Base-by-base conservation (phyloP, 2,888 invertebrate species). In the Ceraclea dissimilis region DNA sequence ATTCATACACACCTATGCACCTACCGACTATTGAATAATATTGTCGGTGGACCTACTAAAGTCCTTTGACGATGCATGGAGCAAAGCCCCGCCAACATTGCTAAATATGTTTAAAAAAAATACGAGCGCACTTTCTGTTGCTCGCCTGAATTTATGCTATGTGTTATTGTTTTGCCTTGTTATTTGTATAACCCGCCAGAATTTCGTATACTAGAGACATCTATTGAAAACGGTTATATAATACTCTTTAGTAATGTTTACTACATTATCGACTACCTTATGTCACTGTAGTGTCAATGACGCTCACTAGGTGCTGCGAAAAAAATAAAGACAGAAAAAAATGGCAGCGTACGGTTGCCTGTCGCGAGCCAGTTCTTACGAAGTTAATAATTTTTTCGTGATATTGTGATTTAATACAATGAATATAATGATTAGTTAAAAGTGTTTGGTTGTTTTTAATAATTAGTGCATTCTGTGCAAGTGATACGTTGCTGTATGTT, bases 331-430 rank as follows among this genome's bases (percentile, higher is more conserved):
- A 49, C 33, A 49, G 46, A 33, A 47, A 58, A 58, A 59, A 49
- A 59, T 59, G 59, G 59, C 59, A 52, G 59, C 56, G 52, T 16
- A 33, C 13, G 39, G 56, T 50, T 43, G 50, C 39, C 51, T 33
- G 46, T 44, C 22, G 49, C 47, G 43, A 55, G 46, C 21, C 21
- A 17, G 51, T 56, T 49, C 53, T 22, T 22, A 20, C 46, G 19
- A 48, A 56, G 39, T 39, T 39, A 56, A 59, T 34, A 50, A 50
- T 43, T 56, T 52, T 49, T 52, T 53, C 44, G 50, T 43, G 34
- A 39, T 39, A 39, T 39, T 39, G 39, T 39, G 39, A 39, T n/a
- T n/a, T 39, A 39, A 39, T 39, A 13, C 13, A n/a, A 16, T 39
- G 8, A 8, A 39, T 39, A 39, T 39, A 39, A 39, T 39, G 39